Evolutionary conservation across 2,888 invertebrate genomes (phyloP).

Genomic region (Epistrophella euchroma): DNA sequence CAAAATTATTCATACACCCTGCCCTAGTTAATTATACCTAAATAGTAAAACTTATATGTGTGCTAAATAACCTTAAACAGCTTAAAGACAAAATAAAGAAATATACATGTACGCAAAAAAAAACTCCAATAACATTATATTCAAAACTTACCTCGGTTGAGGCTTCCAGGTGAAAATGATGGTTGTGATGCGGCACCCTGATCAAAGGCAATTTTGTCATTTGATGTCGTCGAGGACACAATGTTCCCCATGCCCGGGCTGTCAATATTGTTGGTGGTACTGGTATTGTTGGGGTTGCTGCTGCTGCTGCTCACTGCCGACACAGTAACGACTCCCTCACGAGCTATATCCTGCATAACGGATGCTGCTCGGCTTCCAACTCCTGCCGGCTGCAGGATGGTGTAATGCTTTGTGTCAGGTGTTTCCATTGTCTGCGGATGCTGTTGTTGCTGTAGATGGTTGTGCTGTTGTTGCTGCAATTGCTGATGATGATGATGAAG

Average conservation of each 20-base stretch:
- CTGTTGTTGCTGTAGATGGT: slow-evolving; percentile 60
- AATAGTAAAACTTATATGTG: slow-evolving; percentile 6
- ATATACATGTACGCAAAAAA: slow-evolving; percentile 50
- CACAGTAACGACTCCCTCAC: slow-evolving; percentile 88
- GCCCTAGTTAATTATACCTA: slow-evolving; percentile 21
- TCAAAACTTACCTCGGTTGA: slow-evolving; percentile 89
- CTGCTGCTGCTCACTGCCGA: slow-evolving; percentile 80
- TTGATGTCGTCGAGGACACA: slow-evolving; percentile 80
- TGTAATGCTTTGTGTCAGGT: slow-evolving; percentile 90
- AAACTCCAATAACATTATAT: slow-evolving; percentile 65
- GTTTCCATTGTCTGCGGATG: slow-evolving; percentile 79
- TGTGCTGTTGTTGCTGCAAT: slow-evolving; percentile 60
- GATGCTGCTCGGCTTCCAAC: slow-evolving; percentile 92
- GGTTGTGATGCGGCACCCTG: slow-evolving; percentile 81
- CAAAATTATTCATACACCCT: slow-evolving; percentile 11
- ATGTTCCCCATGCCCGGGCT: slow-evolving; percentile 84
- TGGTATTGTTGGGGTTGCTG: slow-evolving; percentile 72
- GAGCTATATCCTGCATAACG: slow-evolving; percentile 90
- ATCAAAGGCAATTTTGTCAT: slow-evolving; percentile 74
- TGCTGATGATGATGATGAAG: slow-evolving; percentile 69
- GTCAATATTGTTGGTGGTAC: slow-evolving; percentile 75
- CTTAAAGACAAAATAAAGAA: slow-evolving; percentile 37
- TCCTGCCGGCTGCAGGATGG: slow-evolving; percentile 93
- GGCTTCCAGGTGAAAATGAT: slow-evolving; percentile 90
- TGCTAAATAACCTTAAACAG: slow-evolving; percentile 58